Percentiles rank a stretch among this genome's conserved stretches.
Conservation (phyloP, 2,888 invertebrate species). For the Dysmachus trigonus region DNA sequence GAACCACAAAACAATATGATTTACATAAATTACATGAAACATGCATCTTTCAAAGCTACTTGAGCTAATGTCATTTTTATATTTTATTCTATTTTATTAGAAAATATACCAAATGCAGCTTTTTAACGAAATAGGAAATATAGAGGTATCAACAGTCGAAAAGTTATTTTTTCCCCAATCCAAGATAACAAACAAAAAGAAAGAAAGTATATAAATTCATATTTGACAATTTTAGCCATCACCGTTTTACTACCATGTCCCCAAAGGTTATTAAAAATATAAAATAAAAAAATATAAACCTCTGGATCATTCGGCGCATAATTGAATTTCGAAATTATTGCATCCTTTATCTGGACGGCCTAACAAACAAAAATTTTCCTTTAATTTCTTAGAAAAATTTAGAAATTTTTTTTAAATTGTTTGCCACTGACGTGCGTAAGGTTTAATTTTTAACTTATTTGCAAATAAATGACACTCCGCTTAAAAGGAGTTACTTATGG, state of each 20-base stretch:
- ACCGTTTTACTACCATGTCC: neutral
- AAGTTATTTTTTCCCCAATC: neutral
- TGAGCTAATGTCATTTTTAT: too few relatives aligned
- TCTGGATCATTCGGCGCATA: constrained; percentile 60
- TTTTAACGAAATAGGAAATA: too few relatives aligned
- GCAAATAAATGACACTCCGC: too few relatives aligned
- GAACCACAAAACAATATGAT: too few relatives aligned
- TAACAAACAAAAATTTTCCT: constrained; percentile 48
- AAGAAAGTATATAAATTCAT: neutral
- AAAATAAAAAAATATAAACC: constrained; percentile 53
- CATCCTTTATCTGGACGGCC: constrained; percentile 56
- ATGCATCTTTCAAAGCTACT: too few relatives aligned
- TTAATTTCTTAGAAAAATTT: neutral
- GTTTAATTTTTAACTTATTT: neutral
- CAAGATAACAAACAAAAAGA: neutral
- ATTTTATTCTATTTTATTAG: too few relatives aligned
- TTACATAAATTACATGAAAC: too few relatives aligned
- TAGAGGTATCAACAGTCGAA: too few relatives aligned
- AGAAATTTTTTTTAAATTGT: neutral
- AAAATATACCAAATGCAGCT: too few relatives aligned
- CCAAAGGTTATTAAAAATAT: neutral
- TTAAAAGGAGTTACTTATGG: too few relatives aligned
- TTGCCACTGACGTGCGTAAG: neutral
- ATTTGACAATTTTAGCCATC: neutral
- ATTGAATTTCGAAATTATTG: constrained; percentile 55